Evolutionary conservation across 2,797 vertebrate genomes (phyloP).

Genomic region (Gallirallus australis): DNA sequence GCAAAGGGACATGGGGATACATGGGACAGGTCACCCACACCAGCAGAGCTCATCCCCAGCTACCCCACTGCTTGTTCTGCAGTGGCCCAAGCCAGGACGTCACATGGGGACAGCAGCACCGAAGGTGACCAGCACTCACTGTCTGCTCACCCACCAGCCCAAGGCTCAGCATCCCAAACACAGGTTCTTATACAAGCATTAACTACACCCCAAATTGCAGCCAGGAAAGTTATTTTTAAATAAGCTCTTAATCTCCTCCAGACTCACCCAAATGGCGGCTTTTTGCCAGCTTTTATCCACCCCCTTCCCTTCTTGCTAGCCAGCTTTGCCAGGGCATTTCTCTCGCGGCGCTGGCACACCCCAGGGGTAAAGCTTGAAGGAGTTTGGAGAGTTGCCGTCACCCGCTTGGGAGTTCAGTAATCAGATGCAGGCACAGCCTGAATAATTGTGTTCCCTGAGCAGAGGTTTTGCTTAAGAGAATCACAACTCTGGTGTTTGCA

Average conservation of each 20-base stretch:
- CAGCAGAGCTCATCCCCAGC: neutral
- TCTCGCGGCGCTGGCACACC: neutral
- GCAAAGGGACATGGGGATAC: fast-evolving
- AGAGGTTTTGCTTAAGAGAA: neutral
- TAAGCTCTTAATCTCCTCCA: neutral
- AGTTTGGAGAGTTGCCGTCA: neutral
- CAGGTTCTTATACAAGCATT: fast-evolving
- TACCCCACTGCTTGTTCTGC: fast-evolving
- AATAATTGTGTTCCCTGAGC: neutral
- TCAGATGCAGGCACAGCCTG: neutral
- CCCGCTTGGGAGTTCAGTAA: neutral
- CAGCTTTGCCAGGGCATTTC: neutral
- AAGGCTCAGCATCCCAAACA: neutral
- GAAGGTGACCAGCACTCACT: fast-evolving
- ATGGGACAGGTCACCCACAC: neutral
- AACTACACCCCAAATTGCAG: neutral
- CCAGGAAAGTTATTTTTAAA: neutral
- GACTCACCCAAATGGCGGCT: neutral
- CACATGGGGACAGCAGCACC: fast-evolving
- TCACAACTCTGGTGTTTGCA: neutral
- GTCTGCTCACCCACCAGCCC: neutral
- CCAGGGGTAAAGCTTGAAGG: neutral
- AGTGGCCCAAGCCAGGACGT: neutral
- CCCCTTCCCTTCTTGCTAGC: neutral
- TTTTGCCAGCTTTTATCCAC: neutral